phyloP scores from a whole-genome alignment of 2,888 invertebrate genomes.

The Tipula lateralis region DNA sequence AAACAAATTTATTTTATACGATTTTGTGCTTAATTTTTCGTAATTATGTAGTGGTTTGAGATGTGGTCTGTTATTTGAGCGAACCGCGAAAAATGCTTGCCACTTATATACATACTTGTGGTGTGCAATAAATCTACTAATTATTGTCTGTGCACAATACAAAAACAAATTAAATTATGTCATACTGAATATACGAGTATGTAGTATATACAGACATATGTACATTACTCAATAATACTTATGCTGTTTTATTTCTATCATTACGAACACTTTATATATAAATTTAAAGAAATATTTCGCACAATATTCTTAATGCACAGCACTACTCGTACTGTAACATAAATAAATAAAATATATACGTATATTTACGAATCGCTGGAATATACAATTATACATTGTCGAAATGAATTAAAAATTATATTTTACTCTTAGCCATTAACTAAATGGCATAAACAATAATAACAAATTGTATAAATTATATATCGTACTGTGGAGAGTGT shows the following conservation, averaged over 20 bases:
- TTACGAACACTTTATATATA: not conserved
- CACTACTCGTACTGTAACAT: not conserved
- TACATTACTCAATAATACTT: not conserved
- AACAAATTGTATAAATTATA: not conserved
- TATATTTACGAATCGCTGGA: not conserved
- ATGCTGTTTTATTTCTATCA: not conserved
- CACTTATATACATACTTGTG: not conserved
- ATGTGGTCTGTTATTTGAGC: not conserved
- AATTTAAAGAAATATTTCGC: not conserved
- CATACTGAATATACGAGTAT: not conserved
- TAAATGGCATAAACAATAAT: not conserved
- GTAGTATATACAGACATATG: not conserved
- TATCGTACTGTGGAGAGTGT: too few relatives aligned
- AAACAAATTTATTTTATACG: not conserved
- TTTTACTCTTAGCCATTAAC: not conserved
- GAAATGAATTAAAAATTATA: not conserved
- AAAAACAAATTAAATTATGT: not conserved
- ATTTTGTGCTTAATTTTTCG: too few relatives aligned
- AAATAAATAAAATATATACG: not conserved
- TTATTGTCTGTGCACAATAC: not conserved
- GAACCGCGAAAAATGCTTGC: too few relatives aligned
- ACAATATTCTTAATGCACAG: constrained; percentile 12
- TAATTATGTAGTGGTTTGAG: not conserved
- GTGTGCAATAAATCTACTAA: not conserved
- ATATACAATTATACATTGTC: not conserved